Conservation (phyloP, 92 coral and sea anemone species). For the Galaxea fascicularis region DNA sequence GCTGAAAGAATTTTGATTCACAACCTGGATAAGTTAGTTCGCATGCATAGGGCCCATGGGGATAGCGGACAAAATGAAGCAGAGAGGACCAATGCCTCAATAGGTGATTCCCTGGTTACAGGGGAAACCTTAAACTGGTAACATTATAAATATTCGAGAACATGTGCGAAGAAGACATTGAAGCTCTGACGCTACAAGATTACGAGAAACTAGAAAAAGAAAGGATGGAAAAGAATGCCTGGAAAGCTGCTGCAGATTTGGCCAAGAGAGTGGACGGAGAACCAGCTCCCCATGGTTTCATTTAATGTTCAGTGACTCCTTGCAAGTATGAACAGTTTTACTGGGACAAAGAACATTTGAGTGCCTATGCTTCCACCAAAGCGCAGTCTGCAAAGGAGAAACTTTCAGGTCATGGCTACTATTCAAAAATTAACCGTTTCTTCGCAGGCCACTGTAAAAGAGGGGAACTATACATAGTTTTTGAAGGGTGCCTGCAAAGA, state of each 20-base stretch:
- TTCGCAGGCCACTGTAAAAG: conserved; percentile 37
- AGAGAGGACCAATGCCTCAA: conserved; percentile 64
- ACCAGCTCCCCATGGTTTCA: conserved; percentile 66
- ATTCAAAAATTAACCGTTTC: conserved; percentile 37
- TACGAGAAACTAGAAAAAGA: conserved; percentile 58
- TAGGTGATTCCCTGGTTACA: conserved; percentile 74
- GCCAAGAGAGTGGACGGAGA: conserved; percentile 67
- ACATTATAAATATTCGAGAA: conserved; percentile 55
- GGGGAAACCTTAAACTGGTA: conserved; percentile 74
- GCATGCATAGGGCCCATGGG: conserved; percentile 66
- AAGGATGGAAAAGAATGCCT: conserved; percentile 69
- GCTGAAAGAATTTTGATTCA: conserved; percentile 54
- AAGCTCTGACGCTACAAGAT: conserved; percentile 54
- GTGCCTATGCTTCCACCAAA: conserved; percentile 41
- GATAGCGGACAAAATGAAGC: conserved; percentile 74
- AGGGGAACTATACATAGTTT: conserved; percentile 73
- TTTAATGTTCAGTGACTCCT: conserved; percentile 48
- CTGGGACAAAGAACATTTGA: conserved; percentile 41
- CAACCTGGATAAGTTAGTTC: conserved; percentile 37
- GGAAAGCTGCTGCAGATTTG: conserved; percentile 66
- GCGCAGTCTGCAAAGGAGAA: conserved; percentile 29
- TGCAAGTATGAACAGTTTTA: conserved; percentile 37
- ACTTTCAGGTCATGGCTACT: conserved; percentile 57
- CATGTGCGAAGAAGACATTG: conserved; percentile 49
- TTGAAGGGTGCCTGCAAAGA: conserved; percentile 60